Evolutionary conservation across 2,888 invertebrate genomes (phyloP), one percentile per base, ranked within the genome.

Genomic region (Agrenia bidenticulata): DNA sequence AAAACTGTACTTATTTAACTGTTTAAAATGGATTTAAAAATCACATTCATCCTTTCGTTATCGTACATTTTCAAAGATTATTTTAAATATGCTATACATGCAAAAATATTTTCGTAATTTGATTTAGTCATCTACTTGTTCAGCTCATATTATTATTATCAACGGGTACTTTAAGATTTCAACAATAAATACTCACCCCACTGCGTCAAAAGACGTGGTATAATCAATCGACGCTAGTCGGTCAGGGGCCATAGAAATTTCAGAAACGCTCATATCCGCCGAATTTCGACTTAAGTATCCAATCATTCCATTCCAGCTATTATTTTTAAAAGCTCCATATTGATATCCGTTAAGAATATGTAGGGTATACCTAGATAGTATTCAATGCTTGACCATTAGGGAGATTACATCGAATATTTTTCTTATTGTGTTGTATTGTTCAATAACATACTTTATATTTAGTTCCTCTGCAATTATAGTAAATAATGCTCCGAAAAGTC

Each of bases 271-370:
- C 19, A 69, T 54, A 21, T 72, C 69, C 5, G 11, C 64, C n/a
- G 59, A 54, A 1, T 55, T 55, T 27, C 57, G 23, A 21, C 42
- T 51, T 21, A 72, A 45, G 21, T n/a, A 41, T 0, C 69, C 69
- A 9, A 68, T 55, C 19, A 70, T 63, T n/a, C 72, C 72, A 13
- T 60, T 63, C 72, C 72, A 72, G 11, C 27, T 60, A 32, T 62
- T 63, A 51, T 66, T 72, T 41, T 51, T 1, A 32, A 69, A 67
- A 1, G 59, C 54, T 15, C 68, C 68, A 45, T 59, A 68, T 37
- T 63, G 32, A 37, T 68, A 68, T 5, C 68, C 68, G 19, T 63
- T 55, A 5, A 68, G 56, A 32, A 68, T 53, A 1, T 19, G 19
- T 15, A 61, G 21, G 11, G 39, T n/a, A 24, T 57, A 63, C 21